Evolutionary conservation across 2,797 vertebrate species (phyloP).

Genomic region (Silurus lanzhouensis): DNA sequence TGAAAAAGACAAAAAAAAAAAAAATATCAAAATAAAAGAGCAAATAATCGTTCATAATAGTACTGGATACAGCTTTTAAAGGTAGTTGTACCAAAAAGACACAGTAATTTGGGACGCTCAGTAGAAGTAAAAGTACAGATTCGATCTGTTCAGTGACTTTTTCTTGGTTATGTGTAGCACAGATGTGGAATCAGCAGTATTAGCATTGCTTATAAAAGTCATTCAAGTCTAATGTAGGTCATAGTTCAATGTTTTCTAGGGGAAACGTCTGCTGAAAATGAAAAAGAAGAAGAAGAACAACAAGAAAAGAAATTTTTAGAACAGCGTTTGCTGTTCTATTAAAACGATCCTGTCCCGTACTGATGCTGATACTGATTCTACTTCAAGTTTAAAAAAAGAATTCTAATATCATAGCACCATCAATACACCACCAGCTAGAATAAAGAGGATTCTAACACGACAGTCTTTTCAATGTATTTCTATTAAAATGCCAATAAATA

Average conservation of each 20-base stretch:
- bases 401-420: slow-evolving; percentile 48
- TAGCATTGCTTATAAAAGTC: neutral
- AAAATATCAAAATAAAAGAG: slow-evolving; percentile 19
- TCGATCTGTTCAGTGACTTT: neutral
- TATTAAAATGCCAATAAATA: slow-evolving; percentile 53
- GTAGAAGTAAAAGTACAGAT: slow-evolving; percentile 12
- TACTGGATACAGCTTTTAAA: slow-evolving; percentile 24
- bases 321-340: neutral
- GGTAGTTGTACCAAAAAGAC: neutral
- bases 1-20: slow-evolving; percentile 44
- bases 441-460: slow-evolving; percentile 16
- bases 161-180: neutral
- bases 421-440: slow-evolving; percentile 29
- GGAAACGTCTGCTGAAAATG: slow-evolving; percentile 3
- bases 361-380: slow-evolving; percentile 5
- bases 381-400: slow-evolving; percentile 51
- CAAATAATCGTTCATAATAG: neutral
- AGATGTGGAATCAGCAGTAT: slow-evolving; percentile 12
- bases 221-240: slow-evolving; percentile 8
- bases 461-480: slow-evolving; percentile 28
- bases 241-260: neutral
- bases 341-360: neutral
- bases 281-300: neutral
- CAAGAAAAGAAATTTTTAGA: slow-evolving; percentile 7
- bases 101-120: slow-evolving; percentile 11